Percentiles rank a stretch among this genome's conserved stretches.
Conservation (phyloP, 2,888 invertebrate species). For the Volucella bombylans region DNA sequence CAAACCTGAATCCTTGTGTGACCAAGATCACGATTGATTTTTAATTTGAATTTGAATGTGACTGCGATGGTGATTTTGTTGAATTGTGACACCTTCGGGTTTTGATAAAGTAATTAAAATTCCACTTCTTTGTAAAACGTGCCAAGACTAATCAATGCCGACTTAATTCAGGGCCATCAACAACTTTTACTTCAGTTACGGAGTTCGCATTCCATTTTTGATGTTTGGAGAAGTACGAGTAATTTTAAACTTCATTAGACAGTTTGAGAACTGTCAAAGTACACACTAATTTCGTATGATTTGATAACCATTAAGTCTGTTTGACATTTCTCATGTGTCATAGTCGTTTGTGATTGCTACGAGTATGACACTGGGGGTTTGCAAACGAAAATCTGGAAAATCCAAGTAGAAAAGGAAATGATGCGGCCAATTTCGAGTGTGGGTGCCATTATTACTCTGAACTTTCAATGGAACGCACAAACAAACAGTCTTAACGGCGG, state of each 20-base stretch:
- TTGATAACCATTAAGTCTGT: neutral
- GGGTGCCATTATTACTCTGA: conserved; percentile 51
- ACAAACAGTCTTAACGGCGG: conserved; percentile 5
- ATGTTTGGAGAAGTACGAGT: too few species aligned
- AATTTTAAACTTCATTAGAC: too few species aligned
- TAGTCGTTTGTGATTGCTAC: neutral
- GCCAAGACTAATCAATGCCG: conserved; percentile 51
- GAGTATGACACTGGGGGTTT: neutral
- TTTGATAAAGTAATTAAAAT: conserved; percentile 57
- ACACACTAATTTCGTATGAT: too few species aligned
- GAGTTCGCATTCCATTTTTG: too few species aligned
- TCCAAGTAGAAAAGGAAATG: conserved; percentile 51
- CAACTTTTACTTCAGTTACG: too few species aligned
- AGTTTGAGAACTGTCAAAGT: too few species aligned
- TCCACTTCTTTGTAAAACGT: conserved; percentile 65
- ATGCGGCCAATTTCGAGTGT: conserved; percentile 47
- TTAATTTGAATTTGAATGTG: conserved; percentile 46
- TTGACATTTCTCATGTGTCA: conserved; percentile 7
- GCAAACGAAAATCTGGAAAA: conserved; percentile 32
- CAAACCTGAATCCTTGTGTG: conserved; percentile 56
- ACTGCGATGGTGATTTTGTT: conserved; percentile 5
- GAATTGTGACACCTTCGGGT: conserved; percentile 54
- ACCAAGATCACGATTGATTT: conserved; percentile 44
- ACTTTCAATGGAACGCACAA: neutral
- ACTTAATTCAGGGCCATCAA: conserved; percentile 35